Conservation (phyloP, 1,140 invertebrate species). For the Asbolus verrucosus region DNA sequence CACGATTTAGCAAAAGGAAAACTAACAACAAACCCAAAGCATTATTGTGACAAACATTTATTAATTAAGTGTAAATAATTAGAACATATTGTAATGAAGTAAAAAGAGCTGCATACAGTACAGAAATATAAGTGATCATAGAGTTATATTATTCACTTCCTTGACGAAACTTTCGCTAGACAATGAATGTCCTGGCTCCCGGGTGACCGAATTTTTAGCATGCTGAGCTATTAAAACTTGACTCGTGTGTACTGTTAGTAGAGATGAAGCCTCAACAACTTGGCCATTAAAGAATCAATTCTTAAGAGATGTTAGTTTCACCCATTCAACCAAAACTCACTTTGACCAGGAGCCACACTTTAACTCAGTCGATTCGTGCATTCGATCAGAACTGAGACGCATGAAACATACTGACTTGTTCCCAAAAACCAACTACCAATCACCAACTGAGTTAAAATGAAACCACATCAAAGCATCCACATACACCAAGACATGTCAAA, state of each 20-base stretch:
- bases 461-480: conserved; percentile 32
- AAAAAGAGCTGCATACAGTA: conserved; percentile 62
- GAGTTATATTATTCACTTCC: conserved; percentile 53
- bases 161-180: conserved; percentile 58
- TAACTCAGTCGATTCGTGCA: conserved; percentile 7
- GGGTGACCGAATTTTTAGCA: conserved; percentile 24
- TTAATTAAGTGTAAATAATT: conserved; percentile 65
- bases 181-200: conserved; percentile 33
- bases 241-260: conserved; percentile 37
- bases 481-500: conserved; percentile 59
- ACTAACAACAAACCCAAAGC: conserved; percentile 66
- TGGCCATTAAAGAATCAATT: conserved; percentile 24
- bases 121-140: conserved; percentile 57
- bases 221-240: conserved; percentile 2
- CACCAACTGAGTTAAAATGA: conserved; percentile 34
- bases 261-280: conserved; percentile 23
- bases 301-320: conserved; percentile 22
- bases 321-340: conserved; percentile 30
- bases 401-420: too few relatives aligned
- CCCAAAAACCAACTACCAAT: conserved; percentile 37
- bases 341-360: conserved; percentile 15
- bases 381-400: too few relatives aligned
- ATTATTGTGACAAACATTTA: conserved; percentile 67
- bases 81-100: conserved; percentile 63
- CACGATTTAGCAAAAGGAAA: conserved; percentile 57